phyloP scores from a whole-genome alignment of 2,888 invertebrate genomes.

The Agonum fuliginosum region DNA sequence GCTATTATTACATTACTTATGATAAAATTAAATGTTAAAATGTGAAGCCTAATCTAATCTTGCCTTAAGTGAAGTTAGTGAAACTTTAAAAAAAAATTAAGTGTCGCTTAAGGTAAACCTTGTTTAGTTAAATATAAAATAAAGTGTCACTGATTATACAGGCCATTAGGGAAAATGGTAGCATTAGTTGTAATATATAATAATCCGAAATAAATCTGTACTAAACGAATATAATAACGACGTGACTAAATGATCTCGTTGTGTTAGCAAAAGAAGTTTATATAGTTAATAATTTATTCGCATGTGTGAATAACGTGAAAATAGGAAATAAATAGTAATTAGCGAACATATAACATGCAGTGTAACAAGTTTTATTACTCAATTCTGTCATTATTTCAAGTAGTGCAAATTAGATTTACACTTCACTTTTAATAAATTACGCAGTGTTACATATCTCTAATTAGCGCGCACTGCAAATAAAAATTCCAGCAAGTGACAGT shows the following conservation, averaged over 20 bases:
- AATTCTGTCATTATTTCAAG: slow-evolving; percentile 56
- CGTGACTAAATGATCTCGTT: slow-evolving; percentile 20
- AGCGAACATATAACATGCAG: slow-evolving; percentile 42
- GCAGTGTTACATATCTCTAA: slow-evolving; percentile 34
- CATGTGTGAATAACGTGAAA: slow-evolving; percentile 39
- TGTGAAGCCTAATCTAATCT: no score
- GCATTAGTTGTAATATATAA: no score
- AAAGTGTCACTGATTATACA: no score
- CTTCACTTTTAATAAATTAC: slow-evolving; percentile 52
- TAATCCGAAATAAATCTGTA: no score
- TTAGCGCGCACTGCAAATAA: slow-evolving; percentile 33
- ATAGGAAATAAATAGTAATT: slow-evolving; percentile 50
- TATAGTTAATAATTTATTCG: slow-evolving; percentile 33
- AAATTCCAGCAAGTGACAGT: background rate
- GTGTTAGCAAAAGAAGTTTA: slow-evolving; percentile 1
- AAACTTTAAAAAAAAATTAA: no score
- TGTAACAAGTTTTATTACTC: slow-evolving; percentile 52
- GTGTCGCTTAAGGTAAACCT: no score
- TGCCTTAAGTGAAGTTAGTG: no score
- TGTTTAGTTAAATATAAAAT: no score
- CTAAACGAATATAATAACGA: slow-evolving; percentile 19
- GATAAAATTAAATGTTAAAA: no score
- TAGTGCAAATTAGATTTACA: slow-evolving; percentile 55
- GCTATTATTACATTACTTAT: no score
- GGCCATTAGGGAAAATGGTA: no score